These are phyloP conservation scores for Petromus typicus DNA, from an alignment of 2,113 vertebrate species.

Conservation along the genomic window DNA sequence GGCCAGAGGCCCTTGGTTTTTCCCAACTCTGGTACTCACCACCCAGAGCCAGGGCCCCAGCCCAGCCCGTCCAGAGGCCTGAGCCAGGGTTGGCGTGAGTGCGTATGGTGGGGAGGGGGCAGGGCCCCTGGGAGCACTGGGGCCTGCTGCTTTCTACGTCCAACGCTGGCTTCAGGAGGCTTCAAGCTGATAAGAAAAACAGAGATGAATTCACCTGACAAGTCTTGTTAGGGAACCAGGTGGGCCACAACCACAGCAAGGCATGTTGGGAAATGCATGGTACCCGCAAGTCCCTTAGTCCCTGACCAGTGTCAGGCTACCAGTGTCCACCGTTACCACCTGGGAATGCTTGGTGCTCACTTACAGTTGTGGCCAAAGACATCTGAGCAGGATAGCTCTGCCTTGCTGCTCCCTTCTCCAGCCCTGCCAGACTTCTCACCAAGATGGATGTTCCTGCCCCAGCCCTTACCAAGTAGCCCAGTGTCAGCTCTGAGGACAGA, in stretches of 20 bases:
- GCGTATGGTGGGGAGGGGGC: fast-evolving
- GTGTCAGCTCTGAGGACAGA: not conserved
- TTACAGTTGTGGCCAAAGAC: not conserved
- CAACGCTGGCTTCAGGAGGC: not conserved
- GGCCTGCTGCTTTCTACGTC: not conserved
- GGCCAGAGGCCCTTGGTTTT: not conserved
- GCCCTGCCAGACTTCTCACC: not conserved
- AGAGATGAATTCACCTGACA: not conserved
- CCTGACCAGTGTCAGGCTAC: not conserved
- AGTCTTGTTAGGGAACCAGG: not conserved
- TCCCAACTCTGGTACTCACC: not conserved
- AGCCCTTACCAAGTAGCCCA: not conserved
- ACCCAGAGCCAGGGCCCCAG: not conserved
- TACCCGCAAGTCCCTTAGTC: not conserved
- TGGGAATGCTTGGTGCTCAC: not conserved
- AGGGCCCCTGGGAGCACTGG: fast-evolving
- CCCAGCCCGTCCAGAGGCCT: fast-evolving
- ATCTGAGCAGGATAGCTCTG: not conserved
- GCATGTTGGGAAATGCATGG: not conserved
- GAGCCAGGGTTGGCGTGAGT: not conserved
- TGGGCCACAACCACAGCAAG: not conserved
- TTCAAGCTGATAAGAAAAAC: not conserved
- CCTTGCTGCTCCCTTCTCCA: not conserved
- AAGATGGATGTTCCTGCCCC: not conserved
- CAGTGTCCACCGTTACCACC: fast-evolving